A percentile compares a stretch with the other conserved stretches of the same genome.
These are phyloP conservation scores for Pygmarrhopalites habei DNA, from an alignment of 1,140 invertebrate species.

Conservation along the genomic window DNA sequence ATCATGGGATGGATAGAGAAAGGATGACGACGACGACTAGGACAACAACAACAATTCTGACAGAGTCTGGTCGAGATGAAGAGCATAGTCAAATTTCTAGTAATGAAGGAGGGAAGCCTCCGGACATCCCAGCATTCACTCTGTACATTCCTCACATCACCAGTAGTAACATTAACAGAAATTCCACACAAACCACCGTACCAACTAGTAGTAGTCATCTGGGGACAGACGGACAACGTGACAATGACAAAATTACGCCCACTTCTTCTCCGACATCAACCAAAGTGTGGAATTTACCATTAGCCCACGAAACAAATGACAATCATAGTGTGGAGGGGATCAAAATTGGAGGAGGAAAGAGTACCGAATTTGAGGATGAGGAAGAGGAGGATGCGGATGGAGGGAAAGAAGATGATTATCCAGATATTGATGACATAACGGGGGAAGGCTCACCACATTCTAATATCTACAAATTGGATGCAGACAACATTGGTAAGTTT, in stretches of 20 bases:
- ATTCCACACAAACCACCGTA: neutral
- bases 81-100: neutral
- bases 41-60: neutral
- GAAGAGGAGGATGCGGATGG: conserved; percentile 1
- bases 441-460: conserved; percentile 7
- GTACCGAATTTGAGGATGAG: neutral
- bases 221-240: neutral
- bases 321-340: neutral
- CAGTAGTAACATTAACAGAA: neutral
- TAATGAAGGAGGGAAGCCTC: conserved; percentile 12
- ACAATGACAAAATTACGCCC: neutral
- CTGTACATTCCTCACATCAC: conserved; percentile 35
- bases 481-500: conserved; percentile 17
- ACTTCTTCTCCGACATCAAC: neutral
- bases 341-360: neutral
- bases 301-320: neutral
- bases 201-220: neutral
- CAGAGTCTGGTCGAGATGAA: neutral
- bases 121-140: conserved; percentile 32
- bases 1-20: neutral
- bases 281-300: neutral
- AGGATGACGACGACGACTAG: neutral
- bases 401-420: conserved; percentile 28
- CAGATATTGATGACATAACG: conserved; percentile 9
- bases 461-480: conserved; percentile 35